Conservation (phyloP, 1,140 invertebrate genomes). For the Meteorus sp. region DNA sequence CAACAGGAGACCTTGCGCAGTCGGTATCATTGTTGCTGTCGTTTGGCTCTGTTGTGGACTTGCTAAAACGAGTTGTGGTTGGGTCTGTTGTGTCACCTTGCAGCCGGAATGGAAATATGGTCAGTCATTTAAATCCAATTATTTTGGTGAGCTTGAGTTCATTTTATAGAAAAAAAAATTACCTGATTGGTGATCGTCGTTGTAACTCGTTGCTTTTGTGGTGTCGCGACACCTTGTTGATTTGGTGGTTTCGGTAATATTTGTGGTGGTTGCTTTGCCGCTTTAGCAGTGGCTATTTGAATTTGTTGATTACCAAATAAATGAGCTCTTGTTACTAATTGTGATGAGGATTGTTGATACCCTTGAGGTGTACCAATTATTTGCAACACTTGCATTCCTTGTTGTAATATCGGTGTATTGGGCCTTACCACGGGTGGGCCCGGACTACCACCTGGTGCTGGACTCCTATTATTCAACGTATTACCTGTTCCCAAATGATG, state of each 20-base stretch:
- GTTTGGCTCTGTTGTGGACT: conserved; percentile 52
- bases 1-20: conserved; percentile 53
- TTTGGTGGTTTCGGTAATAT: conserved; percentile 55
- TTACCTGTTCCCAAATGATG: conserved; percentile 41
- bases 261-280: conserved; percentile 55
- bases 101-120: conserved; percentile 20
- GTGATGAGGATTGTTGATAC: conserved; percentile 50
- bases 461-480: conserved; percentile 48
- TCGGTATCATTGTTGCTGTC: conserved; percentile 55
- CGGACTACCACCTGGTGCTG: conserved; percentile 53
- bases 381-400: conserved; percentile 58
- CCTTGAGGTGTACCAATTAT: conserved; percentile 55
- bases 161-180: conserved; percentile 6
- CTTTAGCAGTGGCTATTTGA: conserved; percentile 54
- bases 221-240: conserved; percentile 47
- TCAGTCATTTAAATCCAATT: conserved; percentile 3
- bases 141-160: not conserved
- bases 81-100: conserved; percentile 55
- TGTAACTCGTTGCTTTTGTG: conserved; percentile 51
- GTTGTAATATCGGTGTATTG: conserved; percentile 55
- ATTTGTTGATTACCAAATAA: conserved; percentile 58
- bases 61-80: conserved; percentile 55
- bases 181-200: conserved; percentile 57
- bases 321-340: conserved; percentile 51
- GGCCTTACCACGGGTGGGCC: conserved; percentile 55